Evolutionary conservation across 2,888 invertebrate species (phyloP).

Genomic region (Aleiodes testaceus): DNA sequence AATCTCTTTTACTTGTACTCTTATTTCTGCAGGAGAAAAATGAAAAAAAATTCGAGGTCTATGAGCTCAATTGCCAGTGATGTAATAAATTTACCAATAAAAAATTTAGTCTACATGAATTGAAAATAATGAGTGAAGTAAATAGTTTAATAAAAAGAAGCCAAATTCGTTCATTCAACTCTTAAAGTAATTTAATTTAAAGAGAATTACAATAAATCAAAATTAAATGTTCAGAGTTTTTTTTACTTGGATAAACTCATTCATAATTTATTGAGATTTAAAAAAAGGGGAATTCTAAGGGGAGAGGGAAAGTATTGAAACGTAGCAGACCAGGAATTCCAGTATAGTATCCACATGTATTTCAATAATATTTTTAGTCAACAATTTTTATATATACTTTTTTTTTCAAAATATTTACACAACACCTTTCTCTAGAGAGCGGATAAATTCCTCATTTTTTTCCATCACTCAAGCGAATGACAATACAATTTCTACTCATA

Average conservation of each 20-base stretch:
- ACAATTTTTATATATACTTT: constrained; percentile 47
- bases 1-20: no score
- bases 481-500: constrained; percentile 7
- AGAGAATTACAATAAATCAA: neutral
- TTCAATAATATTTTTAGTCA: constrained; percentile 63
- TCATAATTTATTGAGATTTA: neutral
- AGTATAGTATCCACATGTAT: constrained; percentile 60
- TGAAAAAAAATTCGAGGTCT: no score
- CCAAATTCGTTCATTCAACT: neutral
- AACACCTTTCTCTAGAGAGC: constrained; percentile 59
- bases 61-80: neutral
- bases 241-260: neutral
- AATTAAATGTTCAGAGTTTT: neutral
- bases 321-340: constrained; percentile 54
- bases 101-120: neutral
- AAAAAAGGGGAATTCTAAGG: constrained; percentile 23
- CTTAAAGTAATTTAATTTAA: neutral
- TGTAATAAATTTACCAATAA: constrained; percentile 6
- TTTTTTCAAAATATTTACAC: constrained; percentile 58
- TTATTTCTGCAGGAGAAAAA: no score
- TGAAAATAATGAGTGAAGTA: neutral
- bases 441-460: constrained; percentile 44
- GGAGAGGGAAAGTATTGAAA: constrained; percentile 50
- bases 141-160: neutral
- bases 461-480: constrained; percentile 15